Conservation (phyloP, 2,113 vertebrate species). For the Strix uralensis region DNA sequence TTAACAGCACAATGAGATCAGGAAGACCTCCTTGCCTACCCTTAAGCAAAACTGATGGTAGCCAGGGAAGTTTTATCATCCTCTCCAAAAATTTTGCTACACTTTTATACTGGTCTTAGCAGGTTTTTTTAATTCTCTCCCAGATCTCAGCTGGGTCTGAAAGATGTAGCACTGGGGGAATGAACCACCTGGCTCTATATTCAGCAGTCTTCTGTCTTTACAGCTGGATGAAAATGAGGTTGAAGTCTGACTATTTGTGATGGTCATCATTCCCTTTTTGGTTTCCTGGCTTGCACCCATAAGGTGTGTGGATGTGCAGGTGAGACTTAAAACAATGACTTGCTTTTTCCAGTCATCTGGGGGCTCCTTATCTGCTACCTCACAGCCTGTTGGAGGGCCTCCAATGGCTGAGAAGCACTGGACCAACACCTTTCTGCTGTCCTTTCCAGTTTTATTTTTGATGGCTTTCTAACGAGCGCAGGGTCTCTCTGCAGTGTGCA, state of each 20-base stretch:
- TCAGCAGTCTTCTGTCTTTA: background rate
- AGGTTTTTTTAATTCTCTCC: background rate
- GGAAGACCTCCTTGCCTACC: background rate
- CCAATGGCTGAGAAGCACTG: background rate
- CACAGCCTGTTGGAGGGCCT: background rate
- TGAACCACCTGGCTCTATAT: background rate
- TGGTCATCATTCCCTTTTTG: background rate
- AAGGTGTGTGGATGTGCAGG: fast-evolving
- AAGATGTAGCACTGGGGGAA: background rate
- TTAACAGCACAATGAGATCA: background rate
- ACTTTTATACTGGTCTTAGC: background rate
- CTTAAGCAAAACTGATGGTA: background rate
- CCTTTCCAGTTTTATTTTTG: background rate
- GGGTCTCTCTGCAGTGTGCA: background rate
- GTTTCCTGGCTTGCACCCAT: background rate
- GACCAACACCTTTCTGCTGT: background rate
- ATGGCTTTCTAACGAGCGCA: background rate
- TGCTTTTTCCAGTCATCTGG: background rate
- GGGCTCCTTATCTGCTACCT: background rate
- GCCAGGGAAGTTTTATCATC: background rate
- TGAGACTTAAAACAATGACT: background rate
- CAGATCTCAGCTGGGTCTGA: background rate
- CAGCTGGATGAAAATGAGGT: background rate
- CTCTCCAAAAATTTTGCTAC: background rate
- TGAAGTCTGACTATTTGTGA: background rate